These are phyloP conservation scores for Megalopta genalis DNA, from an alignment of 1,140 invertebrate genomes.

Conservation along the genomic window DNA sequence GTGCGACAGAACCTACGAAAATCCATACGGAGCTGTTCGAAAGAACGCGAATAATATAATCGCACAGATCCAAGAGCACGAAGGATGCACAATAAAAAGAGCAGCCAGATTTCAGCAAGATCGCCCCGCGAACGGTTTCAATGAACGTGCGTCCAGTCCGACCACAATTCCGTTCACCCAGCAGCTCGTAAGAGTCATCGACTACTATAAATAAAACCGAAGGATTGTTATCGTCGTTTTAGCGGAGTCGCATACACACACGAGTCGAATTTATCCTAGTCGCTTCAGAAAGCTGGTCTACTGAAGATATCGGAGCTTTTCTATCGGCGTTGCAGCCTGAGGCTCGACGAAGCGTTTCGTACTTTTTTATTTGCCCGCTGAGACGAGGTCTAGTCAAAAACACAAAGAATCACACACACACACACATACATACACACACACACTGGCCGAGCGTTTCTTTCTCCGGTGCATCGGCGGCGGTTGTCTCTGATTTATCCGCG, in stretches of 20 bases:
- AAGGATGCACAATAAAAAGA: too few species aligned
- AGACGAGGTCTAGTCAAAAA: conserved; percentile 36
- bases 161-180: background rate
- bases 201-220: background rate
- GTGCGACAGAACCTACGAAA: too few species aligned
- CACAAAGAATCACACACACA: too few species aligned
- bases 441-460: conserved; percentile 1
- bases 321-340: background rate
- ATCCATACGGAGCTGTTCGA: too few species aligned
- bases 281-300: conserved; percentile 55
- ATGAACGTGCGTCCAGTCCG: background rate
- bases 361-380: background rate
- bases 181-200: background rate
- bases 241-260: background rate
- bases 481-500: too few species aligned
- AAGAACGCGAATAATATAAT: too few species aligned
- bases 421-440: background rate
- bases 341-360: background rate
- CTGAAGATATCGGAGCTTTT: conserved; percentile 26
- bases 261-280: conserved; percentile 14
- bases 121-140: too few species aligned
- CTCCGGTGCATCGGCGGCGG: background rate
- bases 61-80: too few species aligned
- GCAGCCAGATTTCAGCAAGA: too few species aligned
- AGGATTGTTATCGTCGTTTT: conserved; percentile 14